A percentile compares a stretch with the other conserved stretches of the same genome.
Evolutionary conservation across 1,140 invertebrate genomes (phyloP).

Genomic region (roundworm (Caenorhabditis elegans)): DNA sequence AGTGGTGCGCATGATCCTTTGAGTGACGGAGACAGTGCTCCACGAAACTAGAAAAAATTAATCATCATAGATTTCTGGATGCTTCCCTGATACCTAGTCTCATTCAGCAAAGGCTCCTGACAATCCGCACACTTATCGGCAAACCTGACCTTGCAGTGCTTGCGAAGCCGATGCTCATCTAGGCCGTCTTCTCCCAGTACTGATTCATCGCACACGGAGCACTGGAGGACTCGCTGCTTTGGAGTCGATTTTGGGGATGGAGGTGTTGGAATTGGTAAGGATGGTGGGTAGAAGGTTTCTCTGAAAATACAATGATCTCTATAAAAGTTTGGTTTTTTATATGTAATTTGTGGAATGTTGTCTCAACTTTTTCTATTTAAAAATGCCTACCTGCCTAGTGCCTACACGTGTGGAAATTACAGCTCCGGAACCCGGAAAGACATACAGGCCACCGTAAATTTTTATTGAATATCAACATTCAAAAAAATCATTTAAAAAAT

Average conservation of each 20-base stretch:
- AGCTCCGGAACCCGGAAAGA: too few relatives aligned
- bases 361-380: too few relatives aligned
- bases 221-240: conserved; percentile 45
- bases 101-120: conserved; percentile 2
- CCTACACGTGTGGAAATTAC: too few relatives aligned
- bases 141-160: conserved; percentile 53
- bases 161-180: conserved; percentile 50
- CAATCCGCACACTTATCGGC: conserved; percentile 53
- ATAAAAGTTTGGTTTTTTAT: too few relatives aligned
- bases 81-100: neutral
- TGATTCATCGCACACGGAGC: conserved; percentile 53
- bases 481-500: too few relatives aligned
- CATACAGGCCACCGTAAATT: too few relatives aligned
- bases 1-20: neutral
- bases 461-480: too few relatives aligned
- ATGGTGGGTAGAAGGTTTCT: conserved; percentile 5
- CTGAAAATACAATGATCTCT: neutral
- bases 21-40: neutral
- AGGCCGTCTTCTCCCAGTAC: conserved; percentile 49
- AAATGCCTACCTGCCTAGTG: too few relatives aligned
- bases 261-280: neutral
- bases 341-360: too few relatives aligned
- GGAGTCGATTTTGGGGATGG: conserved; percentile 30
- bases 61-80: too few relatives aligned
- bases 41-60: neutral